Evolutionary conservation across 2,797 vertebrate species (phyloP), one percentile per base, ranked within the genome.

Genomic region (Carduelis carduelis): DNA sequence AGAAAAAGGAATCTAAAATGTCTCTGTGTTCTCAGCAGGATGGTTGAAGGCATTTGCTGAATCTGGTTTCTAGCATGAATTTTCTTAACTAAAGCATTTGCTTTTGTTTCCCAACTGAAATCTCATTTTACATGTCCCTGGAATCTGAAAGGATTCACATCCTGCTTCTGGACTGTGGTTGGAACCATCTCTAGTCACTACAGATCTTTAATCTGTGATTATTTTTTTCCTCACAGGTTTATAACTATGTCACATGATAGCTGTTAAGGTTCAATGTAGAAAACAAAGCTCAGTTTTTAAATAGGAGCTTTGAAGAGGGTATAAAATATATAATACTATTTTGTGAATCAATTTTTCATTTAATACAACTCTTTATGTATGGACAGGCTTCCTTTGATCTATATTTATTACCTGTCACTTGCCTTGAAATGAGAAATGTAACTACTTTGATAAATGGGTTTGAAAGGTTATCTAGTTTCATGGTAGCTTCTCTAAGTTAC

Each of bases 391-490:
- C 69, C 84, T 95, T 96, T 93, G 87, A 85, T 92, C 88, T 96
- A 32, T 95, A 92, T 95, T 96, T 97, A 78, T 91, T 95, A 77
- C 85, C 74, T 87, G 46, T 75, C 43, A 24, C 52, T 95, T 94
- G 80, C 56, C 69, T 94, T 91, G 87, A 94, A 95, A 94, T 91
- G 49, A 96, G 80, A 95, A 96, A 95, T 77, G 13, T 83, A 91
- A 75, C 66, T 50, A 60, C 88, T 94, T 95, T 92, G 75, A 79
- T 83, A 94, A 95, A 87, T 81, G 77, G 78, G 89, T 95, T 95
- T 95, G 65, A 88, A 95, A 94, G 30, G 18, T 95, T 96, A 83
- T 90, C 85, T 96, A 30, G 47, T 93, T 97, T 96, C 63, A 53
- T 64, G 82, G 70, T 50, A 70, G 37, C 80, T 90, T 93, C 59